Evolutionary conservation across 2,888 invertebrate genomes (phyloP), one percentile per base, ranked within the genome.

Genomic region (Chromoteleia sp.): DNA sequence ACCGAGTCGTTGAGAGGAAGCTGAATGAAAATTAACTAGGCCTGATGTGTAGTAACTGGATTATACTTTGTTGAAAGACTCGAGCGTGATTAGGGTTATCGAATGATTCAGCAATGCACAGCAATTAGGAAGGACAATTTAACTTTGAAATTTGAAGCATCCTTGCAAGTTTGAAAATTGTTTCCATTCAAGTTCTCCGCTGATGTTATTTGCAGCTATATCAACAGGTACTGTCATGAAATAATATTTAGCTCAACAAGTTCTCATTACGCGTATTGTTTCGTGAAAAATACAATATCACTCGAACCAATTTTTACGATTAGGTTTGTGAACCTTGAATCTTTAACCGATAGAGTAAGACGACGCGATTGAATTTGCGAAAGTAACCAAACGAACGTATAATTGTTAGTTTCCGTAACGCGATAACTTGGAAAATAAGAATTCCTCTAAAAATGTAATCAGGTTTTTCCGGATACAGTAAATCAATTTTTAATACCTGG

Each of bases 231-330:
- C 43, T 29, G 14, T 59, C 30, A 29, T 59, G 43, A 29, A 43
- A 43, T 59, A 59, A 59, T 59, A 59, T 59, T 59, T 43, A 59
- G 43, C 41, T 59, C 59, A 43, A 59, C 43, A 43, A 59, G 43
- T 41, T 30, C 30, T 58, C 17, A 1, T 5, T 5, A 19, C 5
- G 4, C 8, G 10, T 8, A 30, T 30, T 50, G 25, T 12, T 50
- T 50, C 25, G 12, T 50, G 8, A 25, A 25, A 5, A 5, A n/a
- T 5, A 45, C 4, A 14, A 15, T 33, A 8, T 33, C n/a, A n/a
- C n/a, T n/a, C n/a, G n/a, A n/a, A n/a, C n/a, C n/a, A n/a, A n/a
- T n/a, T n/a, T n/a, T n/a, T n/a, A n/a, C n/a, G n/a, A n/a, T n/a
- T n/a, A n/a, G n/a, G n/a, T n/a, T n/a, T n/a, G n/a, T n/a, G n/a